Percentiles rank a stretch among this genome's conserved stretches.
These are phyloP conservation scores for Phenganax stokvisi DNA, from an alignment of 92 coral and sea anemone species.

Conservation along the genomic window DNA sequence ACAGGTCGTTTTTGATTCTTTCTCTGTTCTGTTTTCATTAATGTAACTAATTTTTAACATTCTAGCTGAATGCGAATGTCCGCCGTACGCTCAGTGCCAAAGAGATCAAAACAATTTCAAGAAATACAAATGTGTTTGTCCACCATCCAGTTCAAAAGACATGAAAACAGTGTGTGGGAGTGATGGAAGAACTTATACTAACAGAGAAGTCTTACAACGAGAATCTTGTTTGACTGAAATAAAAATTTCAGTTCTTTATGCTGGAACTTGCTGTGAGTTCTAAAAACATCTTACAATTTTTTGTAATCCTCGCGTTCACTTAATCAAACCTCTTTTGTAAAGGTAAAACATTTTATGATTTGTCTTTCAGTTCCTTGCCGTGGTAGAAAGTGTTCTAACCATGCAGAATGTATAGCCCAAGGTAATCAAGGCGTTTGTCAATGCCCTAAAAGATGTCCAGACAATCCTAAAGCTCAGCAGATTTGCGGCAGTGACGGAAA, in stretches of 20 bases:
- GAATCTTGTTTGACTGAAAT: slow-evolving; percentile 69
- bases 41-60: not conserved
- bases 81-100: slow-evolving; percentile 34
- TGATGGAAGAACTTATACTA: slow-evolving; percentile 69
- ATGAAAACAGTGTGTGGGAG: slow-evolving; percentile 71
- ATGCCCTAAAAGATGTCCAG: slow-evolving; percentile 18
- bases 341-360: not conserved
- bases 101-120: slow-evolving; percentile 5
- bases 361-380: slow-evolving; percentile 61
- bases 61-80: slow-evolving; percentile 27
- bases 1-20: not conserved
- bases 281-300: not conserved
- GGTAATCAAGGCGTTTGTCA: not conserved
- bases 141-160: slow-evolving; percentile 4
- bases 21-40: not conserved
- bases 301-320: not conserved
- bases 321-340: not conserved
- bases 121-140: slow-evolving; percentile 35
- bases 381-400: slow-evolving; percentile 47
- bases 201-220: slow-evolving; percentile 62
- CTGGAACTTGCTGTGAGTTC: slow-evolving; percentile 78
- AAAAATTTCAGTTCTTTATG: slow-evolving; percentile 50
- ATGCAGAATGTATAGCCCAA: slow-evolving; percentile 62
- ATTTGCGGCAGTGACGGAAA: slow-evolving; percentile 38
- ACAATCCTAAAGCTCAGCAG: not conserved